Percentiles rank a stretch among this genome's conserved stretches.
These are phyloP conservation scores for Fukomys damarensis DNA, from an alignment of 2,113 vertebrate genomes.

Conservation along the genomic window DNA sequence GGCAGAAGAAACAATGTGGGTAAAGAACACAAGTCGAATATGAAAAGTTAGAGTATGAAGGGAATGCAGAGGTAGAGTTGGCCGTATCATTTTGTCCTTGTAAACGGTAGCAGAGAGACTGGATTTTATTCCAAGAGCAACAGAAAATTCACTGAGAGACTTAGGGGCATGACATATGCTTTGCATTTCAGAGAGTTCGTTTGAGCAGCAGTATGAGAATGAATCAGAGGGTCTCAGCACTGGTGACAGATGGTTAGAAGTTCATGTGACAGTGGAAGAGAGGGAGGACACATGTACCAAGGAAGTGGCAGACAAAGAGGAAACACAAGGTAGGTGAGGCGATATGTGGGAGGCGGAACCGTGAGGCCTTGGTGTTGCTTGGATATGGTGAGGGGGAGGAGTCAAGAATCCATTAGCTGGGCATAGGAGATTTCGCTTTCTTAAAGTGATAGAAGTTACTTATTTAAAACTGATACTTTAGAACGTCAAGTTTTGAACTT, in stretches of 20 bases:
- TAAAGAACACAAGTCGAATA: neutral
- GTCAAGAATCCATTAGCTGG: neutral
- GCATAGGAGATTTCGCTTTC: neutral
- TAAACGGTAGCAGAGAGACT: neutral
- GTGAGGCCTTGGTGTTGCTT: neutral
- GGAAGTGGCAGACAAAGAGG: neutral
- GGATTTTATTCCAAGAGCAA: constrained; percentile 16
- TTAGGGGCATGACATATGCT: neutral
- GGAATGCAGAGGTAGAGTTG: neutral
- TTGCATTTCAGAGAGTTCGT: neutral
- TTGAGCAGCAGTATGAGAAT: neutral
- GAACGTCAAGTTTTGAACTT: no score
- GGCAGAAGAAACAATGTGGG: neutral
- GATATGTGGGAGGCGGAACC: neutral
- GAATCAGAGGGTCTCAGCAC: neutral
- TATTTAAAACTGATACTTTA: constrained; percentile 36
- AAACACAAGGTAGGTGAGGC: neutral
- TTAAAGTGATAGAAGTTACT: neutral
- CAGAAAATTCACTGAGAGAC: neutral
- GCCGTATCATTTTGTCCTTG: neutral
- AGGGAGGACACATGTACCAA: neutral
- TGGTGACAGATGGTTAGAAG: neutral
- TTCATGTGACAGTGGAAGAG: neutral
- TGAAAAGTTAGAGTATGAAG: neutral
- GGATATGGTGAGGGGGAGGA: neutral